These are phyloP conservation scores for Helicoverpa assulta DNA, from an alignment of 2,888 invertebrate genomes.

Conservation along the genomic window DNA sequence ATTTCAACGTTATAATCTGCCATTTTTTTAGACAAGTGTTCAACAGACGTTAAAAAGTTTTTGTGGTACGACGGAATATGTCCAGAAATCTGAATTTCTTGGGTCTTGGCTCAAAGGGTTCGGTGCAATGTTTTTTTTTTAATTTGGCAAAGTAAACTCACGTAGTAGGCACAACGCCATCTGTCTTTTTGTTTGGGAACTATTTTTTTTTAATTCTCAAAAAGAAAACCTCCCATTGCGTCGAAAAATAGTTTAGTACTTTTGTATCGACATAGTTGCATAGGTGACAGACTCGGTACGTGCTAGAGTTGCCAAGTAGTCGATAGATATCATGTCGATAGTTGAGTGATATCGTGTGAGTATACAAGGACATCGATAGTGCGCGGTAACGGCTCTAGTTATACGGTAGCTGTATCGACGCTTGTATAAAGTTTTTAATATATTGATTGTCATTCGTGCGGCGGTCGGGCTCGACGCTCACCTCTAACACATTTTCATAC, in stretches of 20 bases:
- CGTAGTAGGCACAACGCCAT: no score
- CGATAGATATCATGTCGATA: background rate
- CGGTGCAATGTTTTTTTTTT: no score
- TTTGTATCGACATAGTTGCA: conserved; percentile 5
- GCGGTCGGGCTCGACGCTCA: conserved; percentile 24
- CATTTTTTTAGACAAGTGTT: no score
- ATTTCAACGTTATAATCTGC: no score
- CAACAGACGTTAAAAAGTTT: no score
- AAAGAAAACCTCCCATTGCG: background rate
- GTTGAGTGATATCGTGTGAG: background rate
- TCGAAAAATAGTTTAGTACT: conserved; percentile 9
- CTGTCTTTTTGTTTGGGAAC: no score
- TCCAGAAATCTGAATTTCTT: no score
- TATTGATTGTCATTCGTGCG: conserved; percentile 5
- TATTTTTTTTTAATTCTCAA: no score
- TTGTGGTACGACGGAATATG: no score
- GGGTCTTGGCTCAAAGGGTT: no score
- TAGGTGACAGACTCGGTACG: background rate
- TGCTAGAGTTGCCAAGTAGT: background rate
- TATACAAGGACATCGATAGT: background rate
- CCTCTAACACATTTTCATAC: background rate
- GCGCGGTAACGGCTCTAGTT: conserved; percentile 12
- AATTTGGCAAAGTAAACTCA: no score
- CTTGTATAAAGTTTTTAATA: conserved; percentile 26
- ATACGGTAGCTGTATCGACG: conserved; percentile 10